phyloP scores from a whole-genome alignment of 2,797 vertebrate species.

The Scleropages formosus region DNA sequence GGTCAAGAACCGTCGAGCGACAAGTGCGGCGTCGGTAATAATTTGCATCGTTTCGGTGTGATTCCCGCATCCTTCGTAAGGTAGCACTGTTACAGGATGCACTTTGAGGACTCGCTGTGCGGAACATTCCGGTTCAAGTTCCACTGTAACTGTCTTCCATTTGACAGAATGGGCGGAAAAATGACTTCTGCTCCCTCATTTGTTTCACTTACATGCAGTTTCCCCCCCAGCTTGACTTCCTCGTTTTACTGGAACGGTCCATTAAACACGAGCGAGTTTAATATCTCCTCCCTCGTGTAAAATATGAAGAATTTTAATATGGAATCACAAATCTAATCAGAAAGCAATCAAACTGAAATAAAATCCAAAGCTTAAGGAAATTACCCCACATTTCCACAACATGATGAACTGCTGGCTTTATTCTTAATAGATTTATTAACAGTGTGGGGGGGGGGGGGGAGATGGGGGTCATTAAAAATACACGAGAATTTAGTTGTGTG shows the following conservation, averaged over 20 bases:
- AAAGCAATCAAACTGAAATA: no score
- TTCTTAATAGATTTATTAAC: no score
- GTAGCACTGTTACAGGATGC: neutral
- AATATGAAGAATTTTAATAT: neutral
- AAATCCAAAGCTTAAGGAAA: no score
- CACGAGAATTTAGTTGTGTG: no score
- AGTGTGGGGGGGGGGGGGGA: no score
- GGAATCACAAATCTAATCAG: no score
- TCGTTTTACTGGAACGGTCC: neutral
- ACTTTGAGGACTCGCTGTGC: neutral
- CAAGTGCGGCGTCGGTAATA: no score
- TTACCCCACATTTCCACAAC: no score
- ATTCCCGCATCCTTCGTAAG: neutral
- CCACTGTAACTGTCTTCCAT: constrained; percentile 6
- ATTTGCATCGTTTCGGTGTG: no score
- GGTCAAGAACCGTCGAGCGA: neutral
- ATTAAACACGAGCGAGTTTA: neutral
- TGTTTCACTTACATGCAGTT: neutral
- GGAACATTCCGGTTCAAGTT: neutral
- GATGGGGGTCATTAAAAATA: no score
- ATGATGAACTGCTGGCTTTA: no score
- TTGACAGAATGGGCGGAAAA: neutral
- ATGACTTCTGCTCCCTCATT: neutral
- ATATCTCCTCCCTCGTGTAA: neutral
- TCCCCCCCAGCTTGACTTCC: constrained; percentile 1